These are phyloP conservation scores for Himantopus leucocephalus DNA, from an alignment of 2,113 vertebrate genomes.

Conservation along the genomic window DNA sequence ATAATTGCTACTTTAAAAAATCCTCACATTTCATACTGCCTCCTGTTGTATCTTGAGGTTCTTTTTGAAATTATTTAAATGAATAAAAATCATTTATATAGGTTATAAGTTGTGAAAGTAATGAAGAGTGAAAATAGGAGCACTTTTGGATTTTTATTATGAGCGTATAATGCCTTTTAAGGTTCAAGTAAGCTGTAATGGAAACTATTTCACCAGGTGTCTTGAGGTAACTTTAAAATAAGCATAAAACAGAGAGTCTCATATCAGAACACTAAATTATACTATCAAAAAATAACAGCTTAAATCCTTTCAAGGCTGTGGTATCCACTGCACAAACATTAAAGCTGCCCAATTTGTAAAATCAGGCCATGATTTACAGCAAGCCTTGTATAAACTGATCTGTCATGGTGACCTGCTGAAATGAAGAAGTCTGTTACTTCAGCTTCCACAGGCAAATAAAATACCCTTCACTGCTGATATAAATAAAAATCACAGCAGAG, in stretches of 20 bases:
- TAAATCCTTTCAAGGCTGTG: neutral
- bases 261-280: neutral
- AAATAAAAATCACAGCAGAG: slow-evolving; percentile 4
- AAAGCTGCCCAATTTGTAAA: neutral
- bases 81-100: neutral
- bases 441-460: slow-evolving; percentile 42
- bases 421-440: slow-evolving; percentile 45
- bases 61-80: neutral
- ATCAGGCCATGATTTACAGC: slow-evolving; percentile 35
- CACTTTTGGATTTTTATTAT: neutral
- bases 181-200: neutral
- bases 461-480: slow-evolving; percentile 27
- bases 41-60: neutral
- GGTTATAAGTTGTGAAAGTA: neutral
- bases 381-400: slow-evolving; percentile 42
- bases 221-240: neutral
- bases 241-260: neutral
- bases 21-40: neutral
- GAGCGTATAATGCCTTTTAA: neutral
- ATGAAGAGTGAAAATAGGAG: neutral
- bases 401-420: slow-evolving; percentile 49
- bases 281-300: neutral
- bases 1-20: neutral
- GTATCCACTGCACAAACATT: neutral
- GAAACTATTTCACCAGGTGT: neutral